phyloP scores from a whole-genome alignment of 1,140 invertebrate species.

The Caenorhabditis latens region DNA sequence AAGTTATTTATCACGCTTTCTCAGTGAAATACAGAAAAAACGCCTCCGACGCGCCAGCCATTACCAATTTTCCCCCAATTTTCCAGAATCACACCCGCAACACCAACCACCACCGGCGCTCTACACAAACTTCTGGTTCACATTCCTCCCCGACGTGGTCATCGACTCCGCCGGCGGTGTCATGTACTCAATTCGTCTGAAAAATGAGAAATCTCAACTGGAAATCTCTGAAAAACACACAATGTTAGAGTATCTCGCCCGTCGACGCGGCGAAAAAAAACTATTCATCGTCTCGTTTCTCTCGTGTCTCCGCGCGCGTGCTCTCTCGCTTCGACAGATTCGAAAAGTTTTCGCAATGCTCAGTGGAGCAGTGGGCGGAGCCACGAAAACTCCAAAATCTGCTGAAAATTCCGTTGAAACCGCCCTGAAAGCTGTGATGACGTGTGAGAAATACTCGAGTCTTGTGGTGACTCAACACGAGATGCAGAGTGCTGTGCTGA shows the following conservation, averaged over 20 bases:
- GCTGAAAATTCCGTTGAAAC: background rate
- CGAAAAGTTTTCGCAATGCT: conserved; percentile 49
- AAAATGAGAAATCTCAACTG: conserved; percentile 15
- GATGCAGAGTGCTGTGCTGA: conserved; percentile 46
- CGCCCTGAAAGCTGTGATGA: background rate
- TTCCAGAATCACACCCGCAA: conserved; percentile 25
- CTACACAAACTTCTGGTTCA: conserved; percentile 57
- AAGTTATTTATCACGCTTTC: too few relatives aligned
- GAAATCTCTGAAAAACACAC: conserved; percentile 54
- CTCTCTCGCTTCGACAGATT: conserved; percentile 25
- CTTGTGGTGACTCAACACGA: conserved; percentile 23
- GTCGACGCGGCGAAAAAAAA: conserved; percentile 10
- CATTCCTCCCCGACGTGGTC: conserved; percentile 50
- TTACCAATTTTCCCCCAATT: background rate
- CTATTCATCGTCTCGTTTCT: conserved; percentile 22
- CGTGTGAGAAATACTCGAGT: conserved; percentile 19
- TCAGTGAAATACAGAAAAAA: too few relatives aligned
- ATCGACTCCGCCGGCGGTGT: conserved; percentile 28
- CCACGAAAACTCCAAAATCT: background rate
- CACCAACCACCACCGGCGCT: conserved; percentile 46
- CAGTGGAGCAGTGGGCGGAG: background rate
- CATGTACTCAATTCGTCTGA: conserved; percentile 50
- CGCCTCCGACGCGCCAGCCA: background rate
- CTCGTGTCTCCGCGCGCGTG: background rate
- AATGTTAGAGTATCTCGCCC: conserved; percentile 36